Evolutionary conservation across 2,888 invertebrate genomes (phyloP).

Genomic region (Teleiodes luculella): DNA sequence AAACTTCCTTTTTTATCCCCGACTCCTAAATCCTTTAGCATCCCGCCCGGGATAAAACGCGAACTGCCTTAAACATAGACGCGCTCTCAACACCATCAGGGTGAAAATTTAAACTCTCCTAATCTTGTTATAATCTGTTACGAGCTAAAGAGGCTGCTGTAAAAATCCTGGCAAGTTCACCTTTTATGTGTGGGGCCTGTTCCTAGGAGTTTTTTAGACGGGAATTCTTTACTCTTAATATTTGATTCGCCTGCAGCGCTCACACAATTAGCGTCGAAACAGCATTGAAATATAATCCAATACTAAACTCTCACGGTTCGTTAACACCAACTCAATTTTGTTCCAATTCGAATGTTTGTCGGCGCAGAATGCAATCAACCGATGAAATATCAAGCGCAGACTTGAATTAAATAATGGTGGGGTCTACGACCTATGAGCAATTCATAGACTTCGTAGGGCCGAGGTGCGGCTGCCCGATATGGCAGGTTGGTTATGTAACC

Average conservation of each 20-base stretch:
- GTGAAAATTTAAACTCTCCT: constrained; percentile 56
- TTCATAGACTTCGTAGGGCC: constrained; percentile 74
- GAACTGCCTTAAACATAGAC: constrained; percentile 54
- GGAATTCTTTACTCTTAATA: no score
- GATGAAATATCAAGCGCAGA: constrained; percentile 43
- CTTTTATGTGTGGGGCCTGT: neutral
- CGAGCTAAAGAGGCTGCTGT: constrained; percentile 14
- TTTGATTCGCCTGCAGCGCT: neutral
- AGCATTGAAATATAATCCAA: neutral
- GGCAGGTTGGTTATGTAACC: constrained; percentile 78
- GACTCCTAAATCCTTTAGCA: constrained; percentile 58
- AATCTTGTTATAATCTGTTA: constrained; percentile 27
- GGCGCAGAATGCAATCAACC: constrained; percentile 34
- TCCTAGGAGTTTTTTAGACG: neutral
- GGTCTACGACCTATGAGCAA: constrained; percentile 77
- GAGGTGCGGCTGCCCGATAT: constrained; percentile 72
- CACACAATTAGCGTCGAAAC: no score
- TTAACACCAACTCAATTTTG: neutral
- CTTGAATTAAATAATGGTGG: constrained; percentile 62
- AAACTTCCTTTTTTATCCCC: constrained; percentile 22
- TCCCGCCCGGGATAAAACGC: constrained; percentile 55
- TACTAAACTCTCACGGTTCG: neutral
- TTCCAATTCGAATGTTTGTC: constrained; percentile 13
- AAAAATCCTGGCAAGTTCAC: constrained; percentile 10
- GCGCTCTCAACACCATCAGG: constrained; percentile 41